Evolutionary conservation across 2,888 invertebrate genomes (phyloP).

Genomic region (Empis livida): DNA sequence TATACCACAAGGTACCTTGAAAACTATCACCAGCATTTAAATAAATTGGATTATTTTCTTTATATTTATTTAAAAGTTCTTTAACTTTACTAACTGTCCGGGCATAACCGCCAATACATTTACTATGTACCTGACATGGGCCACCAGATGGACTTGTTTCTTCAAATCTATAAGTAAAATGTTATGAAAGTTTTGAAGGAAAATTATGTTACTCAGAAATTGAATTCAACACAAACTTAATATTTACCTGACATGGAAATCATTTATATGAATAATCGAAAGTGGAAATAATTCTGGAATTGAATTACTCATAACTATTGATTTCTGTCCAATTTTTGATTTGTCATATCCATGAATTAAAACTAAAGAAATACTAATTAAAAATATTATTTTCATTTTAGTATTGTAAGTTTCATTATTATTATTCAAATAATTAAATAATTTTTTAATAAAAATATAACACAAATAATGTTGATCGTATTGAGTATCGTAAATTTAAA

Average conservation of each 20-base stretch:
- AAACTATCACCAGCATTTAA: conserved; percentile 75
- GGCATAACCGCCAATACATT: conserved; percentile 58
- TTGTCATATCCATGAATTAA: too few species aligned
- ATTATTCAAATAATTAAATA: too few species aligned
- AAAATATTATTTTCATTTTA: too few species aligned
- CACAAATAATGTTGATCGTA: too few species aligned
- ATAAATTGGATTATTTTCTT: conserved; percentile 45
- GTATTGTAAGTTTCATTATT: too few species aligned
- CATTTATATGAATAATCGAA: conserved; percentile 33
- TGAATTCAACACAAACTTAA: too few species aligned
- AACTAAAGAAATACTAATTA: too few species aligned
- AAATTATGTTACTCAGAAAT: too few species aligned
- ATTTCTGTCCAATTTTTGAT: too few species aligned
- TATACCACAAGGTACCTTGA: conserved; percentile 78
- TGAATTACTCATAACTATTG: not conserved
- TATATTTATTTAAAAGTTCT: conserved; percentile 33
- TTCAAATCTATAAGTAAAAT: conserved; percentile 41
- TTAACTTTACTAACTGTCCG: conserved; percentile 46
- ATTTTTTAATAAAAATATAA: too few species aligned
- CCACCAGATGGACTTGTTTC: conserved; percentile 44
- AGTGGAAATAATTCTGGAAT: conserved; percentile 23
- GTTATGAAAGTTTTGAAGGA: too few species aligned
- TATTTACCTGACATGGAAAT: conserved; percentile 30
- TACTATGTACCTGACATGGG: conserved; percentile 40
- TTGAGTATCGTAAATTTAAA: too few species aligned